phyloP scores from a whole-genome alignment of 2,113 vertebrate species.

The Crocuta crocuta region DNA sequence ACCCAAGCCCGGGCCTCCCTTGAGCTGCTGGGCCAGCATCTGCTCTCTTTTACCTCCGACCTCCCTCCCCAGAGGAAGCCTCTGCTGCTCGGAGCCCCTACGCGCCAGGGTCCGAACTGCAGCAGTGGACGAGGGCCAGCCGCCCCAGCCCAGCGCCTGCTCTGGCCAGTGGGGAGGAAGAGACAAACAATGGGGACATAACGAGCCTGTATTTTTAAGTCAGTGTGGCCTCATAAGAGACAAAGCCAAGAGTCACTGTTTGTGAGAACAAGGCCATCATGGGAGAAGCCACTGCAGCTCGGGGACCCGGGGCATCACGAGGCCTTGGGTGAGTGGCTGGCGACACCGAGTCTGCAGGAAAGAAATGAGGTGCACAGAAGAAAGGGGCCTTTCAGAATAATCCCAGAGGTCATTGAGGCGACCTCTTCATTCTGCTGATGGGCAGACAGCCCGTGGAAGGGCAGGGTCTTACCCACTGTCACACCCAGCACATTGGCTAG shows the following conservation, averaged over 20 bases:
- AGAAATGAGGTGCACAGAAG: background rate
- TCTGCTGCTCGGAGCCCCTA: background rate
- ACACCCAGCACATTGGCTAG: background rate
- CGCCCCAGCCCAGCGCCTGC: background rate
- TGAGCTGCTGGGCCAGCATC: background rate
- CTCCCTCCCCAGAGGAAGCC: background rate
- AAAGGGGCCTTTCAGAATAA: background rate
- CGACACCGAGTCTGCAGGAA: background rate
- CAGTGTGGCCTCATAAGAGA: constrained; percentile 29
- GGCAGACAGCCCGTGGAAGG: background rate
- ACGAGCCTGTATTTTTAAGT: constrained; percentile 52
- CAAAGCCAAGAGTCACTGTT: background rate
- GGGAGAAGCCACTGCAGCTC: background rate
- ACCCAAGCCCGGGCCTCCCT: background rate
- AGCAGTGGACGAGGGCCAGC: background rate
- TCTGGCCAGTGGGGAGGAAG: constrained; percentile 32
- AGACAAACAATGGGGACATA: constrained; percentile 45
- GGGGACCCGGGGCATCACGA: background rate
- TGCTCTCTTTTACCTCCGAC: background rate
- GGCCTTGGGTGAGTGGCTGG: background rate
- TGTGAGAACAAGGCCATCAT: background rate
- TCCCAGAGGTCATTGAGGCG: background rate
- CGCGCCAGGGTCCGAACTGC: background rate
- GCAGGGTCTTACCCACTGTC: background rate
- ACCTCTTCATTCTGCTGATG: background rate